phyloP scores from a whole-genome alignment of 2,113 vertebrate genomes.

The Cyanoramphus novaezelandiae region DNA sequence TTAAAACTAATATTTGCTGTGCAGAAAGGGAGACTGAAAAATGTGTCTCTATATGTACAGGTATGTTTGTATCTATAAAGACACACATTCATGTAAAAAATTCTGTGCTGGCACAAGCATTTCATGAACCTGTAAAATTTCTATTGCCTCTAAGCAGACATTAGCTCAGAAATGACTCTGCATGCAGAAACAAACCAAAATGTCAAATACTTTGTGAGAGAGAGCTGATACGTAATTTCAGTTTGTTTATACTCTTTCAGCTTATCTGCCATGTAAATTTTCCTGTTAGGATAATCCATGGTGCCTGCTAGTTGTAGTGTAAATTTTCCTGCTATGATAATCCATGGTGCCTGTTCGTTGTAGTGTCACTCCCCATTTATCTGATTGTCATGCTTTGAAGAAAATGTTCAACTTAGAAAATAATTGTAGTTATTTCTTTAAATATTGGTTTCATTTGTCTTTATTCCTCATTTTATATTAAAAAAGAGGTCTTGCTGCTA shows the following conservation, averaged over 20 bases:
- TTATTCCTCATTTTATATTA: background rate
- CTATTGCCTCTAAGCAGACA: slow-evolving; percentile 61
- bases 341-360: background rate
- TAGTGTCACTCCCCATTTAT: background rate
- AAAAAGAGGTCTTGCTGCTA: background rate
- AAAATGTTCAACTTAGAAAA: background rate
- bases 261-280: background rate
- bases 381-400: background rate
- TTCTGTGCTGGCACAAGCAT: background rate
- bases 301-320: background rate
- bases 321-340: background rate
- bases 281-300: background rate
- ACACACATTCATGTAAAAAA: background rate
- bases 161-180: slow-evolving; percentile 57
- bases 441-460: background rate
- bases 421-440: background rate
- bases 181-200: slow-evolving; percentile 18
- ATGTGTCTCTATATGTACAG: background rate
- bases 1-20: slow-evolving; percentile 46
- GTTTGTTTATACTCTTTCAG: background rate
- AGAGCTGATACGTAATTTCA: background rate
- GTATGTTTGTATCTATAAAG: accelerated
- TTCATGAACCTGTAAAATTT: slow-evolving; percentile 11
- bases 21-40: slow-evolving; percentile 31
- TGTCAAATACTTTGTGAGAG: background rate